Conservation (phyloP, 2,113 vertebrate genomes). For the Gnathonemus echidnorhynchus region DNA sequence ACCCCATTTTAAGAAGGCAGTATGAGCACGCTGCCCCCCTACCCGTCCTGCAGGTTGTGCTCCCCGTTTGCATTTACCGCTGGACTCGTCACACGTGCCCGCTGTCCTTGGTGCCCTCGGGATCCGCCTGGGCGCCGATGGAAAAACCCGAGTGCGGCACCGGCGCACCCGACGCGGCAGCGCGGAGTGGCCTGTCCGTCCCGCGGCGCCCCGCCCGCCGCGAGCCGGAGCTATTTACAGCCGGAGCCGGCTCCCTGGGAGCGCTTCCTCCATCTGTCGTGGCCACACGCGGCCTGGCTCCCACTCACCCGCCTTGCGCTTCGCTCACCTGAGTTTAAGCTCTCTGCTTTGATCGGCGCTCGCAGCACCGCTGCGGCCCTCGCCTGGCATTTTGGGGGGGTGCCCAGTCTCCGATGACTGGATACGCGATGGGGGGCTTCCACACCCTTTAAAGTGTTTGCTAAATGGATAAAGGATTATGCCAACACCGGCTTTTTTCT, state of each 20-base stretch:
- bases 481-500: neutral
- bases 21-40: neutral
- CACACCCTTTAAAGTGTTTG: neutral
- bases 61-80: neutral
- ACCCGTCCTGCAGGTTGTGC: neutral
- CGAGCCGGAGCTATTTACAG: constrained; percentile 52
- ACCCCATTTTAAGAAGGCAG: neutral
- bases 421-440: neutral
- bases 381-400: constrained; percentile 7
- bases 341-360: constrained; percentile 11
- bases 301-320: constrained; percentile 47
- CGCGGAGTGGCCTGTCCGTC: neutral
- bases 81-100: neutral
- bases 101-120: neutral
- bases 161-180: neutral
- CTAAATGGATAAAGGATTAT: constrained; percentile 2
- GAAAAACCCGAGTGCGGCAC: neutral
- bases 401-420: neutral
- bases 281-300: constrained; percentile 39
- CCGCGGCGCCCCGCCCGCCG: constrained; percentile 13
- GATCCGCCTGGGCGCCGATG: neutral
- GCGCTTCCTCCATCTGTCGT: constrained; percentile 57
- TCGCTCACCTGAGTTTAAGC: constrained; percentile 26
- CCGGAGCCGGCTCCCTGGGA: constrained; percentile 51
- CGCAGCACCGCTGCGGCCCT: constrained; percentile 2